Conservation (phyloP, 53 echinoderm and acorn worm genomes). For the Patiria pectinifera region DNA sequence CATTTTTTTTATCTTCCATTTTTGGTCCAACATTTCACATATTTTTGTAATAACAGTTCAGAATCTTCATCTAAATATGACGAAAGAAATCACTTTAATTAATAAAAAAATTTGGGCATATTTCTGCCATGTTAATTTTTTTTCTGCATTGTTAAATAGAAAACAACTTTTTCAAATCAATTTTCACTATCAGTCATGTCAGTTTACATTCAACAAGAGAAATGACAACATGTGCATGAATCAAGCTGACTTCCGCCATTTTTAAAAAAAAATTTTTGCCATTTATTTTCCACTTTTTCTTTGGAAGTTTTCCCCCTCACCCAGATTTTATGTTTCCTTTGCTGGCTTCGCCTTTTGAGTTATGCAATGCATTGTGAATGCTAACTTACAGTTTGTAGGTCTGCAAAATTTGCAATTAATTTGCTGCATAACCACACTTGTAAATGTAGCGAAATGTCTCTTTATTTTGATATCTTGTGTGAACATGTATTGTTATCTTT, state of each 20-base stretch:
- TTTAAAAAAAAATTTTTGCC: too few species aligned
- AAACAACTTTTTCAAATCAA: not conserved
- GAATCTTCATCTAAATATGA: too few species aligned
- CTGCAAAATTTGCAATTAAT: not conserved
- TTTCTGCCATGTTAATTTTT: too few species aligned
- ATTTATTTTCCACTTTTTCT: not conserved
- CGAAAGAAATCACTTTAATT: too few species aligned
- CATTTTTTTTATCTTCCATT: not conserved
- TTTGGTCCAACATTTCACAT: not conserved
- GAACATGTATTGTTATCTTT: too few species aligned
- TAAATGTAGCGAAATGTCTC: not conserved
- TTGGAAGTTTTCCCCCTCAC: not conserved
- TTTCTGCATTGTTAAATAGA: too few species aligned
- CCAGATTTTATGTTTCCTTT: not conserved
- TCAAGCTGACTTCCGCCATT: not conserved
- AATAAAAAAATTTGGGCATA: too few species aligned
- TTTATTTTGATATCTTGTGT: not conserved
- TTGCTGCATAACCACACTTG: not conserved
- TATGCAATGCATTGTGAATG: not conserved
- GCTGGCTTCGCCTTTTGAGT: not conserved
- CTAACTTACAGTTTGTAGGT: not conserved
- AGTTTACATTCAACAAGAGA: not conserved
- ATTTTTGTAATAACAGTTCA: too few species aligned
- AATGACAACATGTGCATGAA: not conserved
- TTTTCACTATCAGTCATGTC: not conserved